Evolutionary conservation across 2,888 invertebrate genomes (phyloP).

Genomic region (Temnothorax ravouxi): DNA sequence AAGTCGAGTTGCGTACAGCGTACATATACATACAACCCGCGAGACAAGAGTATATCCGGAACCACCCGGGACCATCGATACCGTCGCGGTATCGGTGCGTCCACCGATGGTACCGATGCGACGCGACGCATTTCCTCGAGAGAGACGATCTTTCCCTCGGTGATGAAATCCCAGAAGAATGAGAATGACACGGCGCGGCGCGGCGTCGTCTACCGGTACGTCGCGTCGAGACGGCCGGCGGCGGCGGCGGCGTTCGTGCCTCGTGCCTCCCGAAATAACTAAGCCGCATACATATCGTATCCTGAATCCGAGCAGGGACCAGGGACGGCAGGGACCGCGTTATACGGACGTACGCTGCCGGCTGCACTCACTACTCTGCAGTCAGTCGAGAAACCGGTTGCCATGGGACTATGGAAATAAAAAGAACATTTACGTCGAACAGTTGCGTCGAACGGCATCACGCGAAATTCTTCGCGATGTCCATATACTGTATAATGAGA

Average conservation of each 20-base stretch:
- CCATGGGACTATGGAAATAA: slow-evolving; percentile 45
- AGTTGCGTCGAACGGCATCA: slow-evolving; percentile 37
- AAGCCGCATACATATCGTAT: slow-evolving; percentile 25
- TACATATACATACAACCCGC: too few relatives aligned
- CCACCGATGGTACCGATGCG: slow-evolving; percentile 55
- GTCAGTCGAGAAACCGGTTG: slow-evolving; percentile 58
- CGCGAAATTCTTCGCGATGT: slow-evolving; percentile 1
- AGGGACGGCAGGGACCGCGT: slow-evolving; percentile 53
- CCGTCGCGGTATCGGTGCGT: neutral
- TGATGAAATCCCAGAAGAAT: slow-evolving; percentile 76
- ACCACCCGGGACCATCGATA: too few relatives aligned
- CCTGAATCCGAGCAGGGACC: slow-evolving; percentile 59
- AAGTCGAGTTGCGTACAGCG: neutral
- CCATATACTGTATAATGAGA: too few relatives aligned
- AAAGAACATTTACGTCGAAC: slow-evolving; percentile 27
- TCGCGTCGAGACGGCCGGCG: slow-evolving; percentile 83
- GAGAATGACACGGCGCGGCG: slow-evolving; percentile 80
- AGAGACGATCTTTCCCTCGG: slow-evolving; percentile 57
- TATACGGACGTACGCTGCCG: neutral
- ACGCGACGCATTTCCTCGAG: slow-evolving; percentile 17
- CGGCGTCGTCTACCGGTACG: slow-evolving; percentile 81
- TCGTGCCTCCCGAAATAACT: slow-evolving; percentile 71
- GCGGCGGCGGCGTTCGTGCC: slow-evolving; percentile 51
- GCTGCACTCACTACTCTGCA: neutral
- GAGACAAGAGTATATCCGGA: neutral